phyloP scores from a whole-genome alignment of 2,888 invertebrate genomes.

The Lumbricus terrestris region DNA sequence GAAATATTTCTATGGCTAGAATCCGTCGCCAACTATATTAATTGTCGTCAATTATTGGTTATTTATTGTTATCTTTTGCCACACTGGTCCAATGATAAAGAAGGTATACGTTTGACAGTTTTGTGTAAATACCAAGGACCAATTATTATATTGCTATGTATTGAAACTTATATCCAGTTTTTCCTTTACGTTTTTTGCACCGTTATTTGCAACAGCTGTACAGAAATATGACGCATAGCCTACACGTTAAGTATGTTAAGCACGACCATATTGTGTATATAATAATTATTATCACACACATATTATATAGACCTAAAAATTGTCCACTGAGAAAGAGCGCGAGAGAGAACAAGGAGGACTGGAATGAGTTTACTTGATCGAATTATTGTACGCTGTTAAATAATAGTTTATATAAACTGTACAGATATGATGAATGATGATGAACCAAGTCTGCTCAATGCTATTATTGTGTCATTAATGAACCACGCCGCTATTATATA shows the following conservation, averaged over 20 bases:
- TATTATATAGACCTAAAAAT: neutral
- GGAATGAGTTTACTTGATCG: neutral
- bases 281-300: neutral
- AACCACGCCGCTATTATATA: conserved; percentile 3
- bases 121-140: neutral
- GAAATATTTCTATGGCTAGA: neutral
- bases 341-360: neutral
- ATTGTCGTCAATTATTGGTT: neutral
- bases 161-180: neutral
- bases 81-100: neutral
- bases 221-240: neutral
- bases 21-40: neutral
- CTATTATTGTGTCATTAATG: neutral
- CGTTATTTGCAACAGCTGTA: neutral
- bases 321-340: neutral
- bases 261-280: neutral
- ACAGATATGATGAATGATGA: too few relatives aligned
- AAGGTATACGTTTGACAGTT: neutral
- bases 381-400: neutral
- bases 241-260: neutral
- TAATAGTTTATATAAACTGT: neutral
- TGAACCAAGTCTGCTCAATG: neutral
- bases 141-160: neutral
- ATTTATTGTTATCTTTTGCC: neutral
- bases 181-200: neutral